phyloP scores from a whole-genome alignment of 2,113 vertebrate genomes.

The Mungos mungo region DNA sequence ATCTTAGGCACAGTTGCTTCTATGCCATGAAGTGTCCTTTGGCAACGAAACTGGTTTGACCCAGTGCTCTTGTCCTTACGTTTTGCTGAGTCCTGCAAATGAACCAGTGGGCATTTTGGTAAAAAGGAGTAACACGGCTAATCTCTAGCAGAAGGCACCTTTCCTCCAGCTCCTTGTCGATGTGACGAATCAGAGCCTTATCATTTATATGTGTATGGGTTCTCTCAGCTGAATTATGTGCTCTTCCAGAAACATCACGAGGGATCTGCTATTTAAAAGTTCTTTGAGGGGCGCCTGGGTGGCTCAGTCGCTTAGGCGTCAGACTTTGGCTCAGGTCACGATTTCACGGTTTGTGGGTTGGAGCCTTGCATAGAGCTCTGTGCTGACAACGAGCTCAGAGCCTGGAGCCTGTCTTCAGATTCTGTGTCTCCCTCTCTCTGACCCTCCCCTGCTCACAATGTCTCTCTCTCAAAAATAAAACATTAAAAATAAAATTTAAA shows the following conservation, averaged over 20 bases:
- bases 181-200: not conserved
- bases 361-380: too few species aligned
- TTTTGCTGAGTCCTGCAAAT: not conserved
- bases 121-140: not conserved
- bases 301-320: too few species aligned
- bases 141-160: not conserved
- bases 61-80: not conserved
- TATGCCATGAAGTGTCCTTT: not conserved
- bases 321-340: too few species aligned
- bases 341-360: too few species aligned
- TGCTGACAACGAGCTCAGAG: too few species aligned
- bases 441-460: too few species aligned
- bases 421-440: too few species aligned
- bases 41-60: not conserved
- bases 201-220: not conserved
- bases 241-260: conserved; percentile 20
- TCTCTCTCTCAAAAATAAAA: too few species aligned
- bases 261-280: not conserved
- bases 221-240: not conserved
- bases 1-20: not conserved
- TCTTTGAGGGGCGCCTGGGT: not conserved
- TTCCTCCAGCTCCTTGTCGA: not conserved
- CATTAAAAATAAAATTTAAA: too few species aligned
- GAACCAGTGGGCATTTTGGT: not conserved
- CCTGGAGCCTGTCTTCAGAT: too few species aligned